Evolutionary conservation across 2,888 invertebrate species (phyloP).

Genomic region (Lepidochrysops patricia): DNA sequence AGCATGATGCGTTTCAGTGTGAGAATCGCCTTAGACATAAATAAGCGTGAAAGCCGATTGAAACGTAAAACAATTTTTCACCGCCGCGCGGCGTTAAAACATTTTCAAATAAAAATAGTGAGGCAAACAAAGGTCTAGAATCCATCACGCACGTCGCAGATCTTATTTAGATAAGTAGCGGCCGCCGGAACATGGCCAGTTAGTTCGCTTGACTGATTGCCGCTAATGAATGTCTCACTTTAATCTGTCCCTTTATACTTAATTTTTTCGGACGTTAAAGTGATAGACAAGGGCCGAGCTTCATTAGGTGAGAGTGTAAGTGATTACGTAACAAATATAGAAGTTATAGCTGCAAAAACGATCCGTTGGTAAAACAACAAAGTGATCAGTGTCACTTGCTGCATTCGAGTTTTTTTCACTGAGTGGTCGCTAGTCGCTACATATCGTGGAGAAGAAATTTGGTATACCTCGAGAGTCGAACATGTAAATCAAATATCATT

Average conservation of each 20-base stretch:
- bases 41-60: neutral
- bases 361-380: no score
- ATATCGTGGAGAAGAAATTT: no score
- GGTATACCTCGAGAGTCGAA: no score
- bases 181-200: slow-evolving; percentile 58
- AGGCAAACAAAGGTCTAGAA: slow-evolving; percentile 50
- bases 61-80: slow-evolving; percentile 1
- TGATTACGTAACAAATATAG: neutral
- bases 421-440: no score
- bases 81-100: neutral
- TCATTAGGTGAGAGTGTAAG: neutral
- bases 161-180: slow-evolving; percentile 70
- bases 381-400: no score
- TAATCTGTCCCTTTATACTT: slow-evolving; percentile 35
- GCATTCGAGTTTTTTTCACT: no score
- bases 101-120: slow-evolving; percentile 24
- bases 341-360: no score
- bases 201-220: slow-evolving; percentile 65
- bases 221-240: slow-evolving; percentile 62
- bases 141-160: slow-evolving; percentile 65
- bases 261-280: slow-evolving; percentile 7
- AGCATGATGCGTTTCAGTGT: no score
- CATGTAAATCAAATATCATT: no score
- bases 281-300: neutral
- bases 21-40: neutral